Base-by-base conservation (phyloP, 1,140 invertebrate species). In the Psilanteris sp. region DNA sequence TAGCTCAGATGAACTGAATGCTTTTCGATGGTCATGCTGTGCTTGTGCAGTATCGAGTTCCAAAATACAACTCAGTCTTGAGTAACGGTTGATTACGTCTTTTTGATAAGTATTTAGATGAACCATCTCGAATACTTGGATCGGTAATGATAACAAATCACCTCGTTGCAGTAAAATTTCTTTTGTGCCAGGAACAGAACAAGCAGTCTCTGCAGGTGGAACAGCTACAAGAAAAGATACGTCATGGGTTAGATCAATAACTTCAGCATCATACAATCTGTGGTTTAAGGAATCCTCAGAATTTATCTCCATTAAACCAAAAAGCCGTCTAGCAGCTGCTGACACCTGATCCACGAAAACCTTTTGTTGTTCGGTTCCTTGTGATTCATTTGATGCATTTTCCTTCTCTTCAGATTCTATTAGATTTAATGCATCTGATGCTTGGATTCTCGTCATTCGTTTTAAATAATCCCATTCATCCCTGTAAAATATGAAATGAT, bases 41-140 rank as follows among this genome's bases (percentile, higher is more conserved):
- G 97, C 97, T 57, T 97, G 90, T 1, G 95, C 94, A 0, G 95
- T 93, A 74, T 98, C 97, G 80, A 98, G 90, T 87, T 99, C 97
- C 10, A 98, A 88, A 14, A 97, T 94, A 77, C 96, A 97, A 70
- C 96, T 97, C 1, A 98, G 87, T 24, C 96, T 92, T 0, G 96
- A 95, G 87, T 98, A 98, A 77, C 95, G 92, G 76, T 93, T 93
- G 4, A 98, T 93, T 13, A 98, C 93, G 46, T 93, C 93, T 11
- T 91, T 91, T 79, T 97, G 96, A 86, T 98, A 99, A 4, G 96
- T 97, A 57, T 93, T 93, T 32, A 97, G 88, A 79, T 98, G 96
- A 29, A 97, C 95, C 93, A 97, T 97, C 90, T 98, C 97, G 80
- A 97, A 95, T n/a, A 91, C 89, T 86, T 95, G 94, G 8, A 98